phyloP scores from a whole-genome alignment of 2,888 invertebrate species.

The Drosophila monieri region DNA sequence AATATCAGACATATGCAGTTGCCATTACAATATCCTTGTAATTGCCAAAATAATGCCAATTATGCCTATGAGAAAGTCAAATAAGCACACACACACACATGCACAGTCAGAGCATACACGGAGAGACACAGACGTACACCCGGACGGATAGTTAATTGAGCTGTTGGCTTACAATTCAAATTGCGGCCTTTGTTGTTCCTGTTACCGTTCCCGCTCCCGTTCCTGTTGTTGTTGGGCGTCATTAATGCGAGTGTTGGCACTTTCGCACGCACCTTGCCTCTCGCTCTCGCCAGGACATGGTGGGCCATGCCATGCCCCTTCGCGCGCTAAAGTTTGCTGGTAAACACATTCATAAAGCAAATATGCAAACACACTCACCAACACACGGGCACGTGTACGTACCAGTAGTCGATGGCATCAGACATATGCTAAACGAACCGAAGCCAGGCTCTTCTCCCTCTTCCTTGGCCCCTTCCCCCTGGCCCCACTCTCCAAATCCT shows the following conservation, averaged over 20 bases:
- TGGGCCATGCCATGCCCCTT: background rate
- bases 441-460: slow-evolving; percentile 8
- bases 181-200: slow-evolving; percentile 61
- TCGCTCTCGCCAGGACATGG: background rate
- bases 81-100: slow-evolving; percentile 19
- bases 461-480: background rate
- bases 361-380: slow-evolving; percentile 63
- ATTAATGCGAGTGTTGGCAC: slow-evolving; percentile 78
- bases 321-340: slow-evolving; percentile 67
- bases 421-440: slow-evolving; percentile 73
- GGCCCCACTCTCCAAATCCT: too few species aligned
- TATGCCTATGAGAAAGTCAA: slow-evolving; percentile 54
- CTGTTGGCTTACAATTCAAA: slow-evolving; percentile 68
- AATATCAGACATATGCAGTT: slow-evolving; percentile 60
- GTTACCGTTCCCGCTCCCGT: slow-evolving; percentile 17
- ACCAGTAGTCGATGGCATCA: slow-evolving; percentile 53
- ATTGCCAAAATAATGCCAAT: slow-evolving; percentile 73
- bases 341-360: slow-evolving; percentile 78
- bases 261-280: slow-evolving; percentile 59
- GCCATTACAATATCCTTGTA: slow-evolving; percentile 57
- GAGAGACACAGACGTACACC: slow-evolving; percentile 5
- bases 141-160: slow-evolving; percentile 73
- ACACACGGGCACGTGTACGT: slow-evolving; percentile 13
- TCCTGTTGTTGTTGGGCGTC: slow-evolving; percentile 55
- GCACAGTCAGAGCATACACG: slow-evolving; percentile 2